Conservation (phyloP, 2,797 vertebrate genomes). For the Gobio occitaniae region DNA sequence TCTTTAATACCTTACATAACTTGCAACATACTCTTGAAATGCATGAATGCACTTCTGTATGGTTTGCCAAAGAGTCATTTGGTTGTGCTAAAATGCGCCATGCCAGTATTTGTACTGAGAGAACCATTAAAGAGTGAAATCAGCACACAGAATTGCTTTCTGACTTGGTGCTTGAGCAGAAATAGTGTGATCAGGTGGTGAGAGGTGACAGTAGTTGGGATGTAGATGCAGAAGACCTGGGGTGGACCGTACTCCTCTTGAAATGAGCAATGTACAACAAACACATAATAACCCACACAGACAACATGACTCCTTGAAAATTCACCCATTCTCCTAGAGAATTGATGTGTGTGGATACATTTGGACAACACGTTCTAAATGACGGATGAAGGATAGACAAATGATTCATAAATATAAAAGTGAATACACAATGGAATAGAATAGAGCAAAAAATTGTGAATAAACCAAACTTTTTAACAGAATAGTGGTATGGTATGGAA, state of each 20-base stretch:
- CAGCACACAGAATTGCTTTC: conserved; percentile 5
- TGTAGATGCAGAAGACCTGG: conserved; percentile 21
- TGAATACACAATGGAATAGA: background rate
- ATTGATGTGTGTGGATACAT: background rate
- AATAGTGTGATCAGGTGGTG: conserved; percentile 36
- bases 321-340: background rate
- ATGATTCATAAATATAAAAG: background rate
- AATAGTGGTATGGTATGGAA: background rate
- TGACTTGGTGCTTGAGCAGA: conserved; percentile 10
- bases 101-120: background rate
- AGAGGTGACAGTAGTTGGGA: background rate
- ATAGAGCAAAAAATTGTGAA: background rate
- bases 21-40: conserved; percentile 9
- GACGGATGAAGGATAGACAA: background rate
- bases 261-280: background rate
- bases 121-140: conserved; percentile 7
- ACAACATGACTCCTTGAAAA: background rate
- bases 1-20: conserved; percentile 27
- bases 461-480: background rate
- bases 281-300: background rate
- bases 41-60: conserved; percentile 23
- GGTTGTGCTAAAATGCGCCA: background rate
- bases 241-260: background rate
- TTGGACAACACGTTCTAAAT: background rate
- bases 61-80: conserved; percentile 7